Evolutionary conservation across 2,797 vertebrate genomes (phyloP), one percentile per base, ranked within the genome.

Genomic region (Platalea minor): DNA sequence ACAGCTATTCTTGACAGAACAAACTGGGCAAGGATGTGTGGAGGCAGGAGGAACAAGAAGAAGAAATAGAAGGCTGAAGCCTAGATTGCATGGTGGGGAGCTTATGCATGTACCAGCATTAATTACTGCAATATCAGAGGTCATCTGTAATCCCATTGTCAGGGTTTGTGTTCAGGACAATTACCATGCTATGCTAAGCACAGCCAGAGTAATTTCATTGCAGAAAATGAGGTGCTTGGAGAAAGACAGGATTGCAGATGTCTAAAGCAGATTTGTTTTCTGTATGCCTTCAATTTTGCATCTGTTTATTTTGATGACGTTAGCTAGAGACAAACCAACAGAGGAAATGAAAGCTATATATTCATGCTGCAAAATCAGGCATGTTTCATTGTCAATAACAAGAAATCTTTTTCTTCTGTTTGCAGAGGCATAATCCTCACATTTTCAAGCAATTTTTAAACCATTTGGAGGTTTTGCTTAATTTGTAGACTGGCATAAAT

Each of bases 261-360:
- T 91, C 96, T 95, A 41, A 91, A 93, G 74, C 80, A 97, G 95
- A 96, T 97, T 97, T 97, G 91, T 97, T 97, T 97, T 88, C 94
- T 64, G 25, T 64, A 50, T 72, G 91, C 60, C 70, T 96, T 92
- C 95, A 95, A 75, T 98, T 97, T 95, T 94, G 89, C 97, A 96
- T 94, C 94, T 96, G 96, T 97, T 97, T 96, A 90, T 96, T 97
- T 91, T 93, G 70, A 73, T 97, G 94, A 93, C 4, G 48, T 82
- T 94, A 91, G 93, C 78, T 96, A 89, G 73, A 95, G 75, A 84
- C 67, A 89, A 91, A 86, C 74, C 90, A 94, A 90, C 37, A 78
- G 74, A 91, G 74, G 85, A 89, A 93, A 95, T 45, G 57, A 93
- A 93, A 96, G 57, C 59, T 45, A 28, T 48, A 10, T n/a, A 41